Conservation (phyloP, 2,888 invertebrate species). For the Eupithecia vulgata region DNA sequence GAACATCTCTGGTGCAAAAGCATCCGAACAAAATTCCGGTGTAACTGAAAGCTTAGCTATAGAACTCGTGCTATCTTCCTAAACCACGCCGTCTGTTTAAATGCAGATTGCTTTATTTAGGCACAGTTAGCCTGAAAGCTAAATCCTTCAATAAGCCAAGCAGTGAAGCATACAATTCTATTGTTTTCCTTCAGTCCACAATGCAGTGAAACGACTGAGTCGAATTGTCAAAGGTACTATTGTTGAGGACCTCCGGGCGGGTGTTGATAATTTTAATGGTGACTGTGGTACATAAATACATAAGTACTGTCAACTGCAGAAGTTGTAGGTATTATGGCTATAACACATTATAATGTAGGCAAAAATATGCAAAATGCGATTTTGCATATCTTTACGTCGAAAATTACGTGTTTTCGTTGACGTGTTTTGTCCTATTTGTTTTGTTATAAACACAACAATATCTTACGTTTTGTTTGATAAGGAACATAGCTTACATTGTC, state of each 20-base stretch:
- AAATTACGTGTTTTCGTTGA: too few species aligned
- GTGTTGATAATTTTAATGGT: constrained; percentile 26
- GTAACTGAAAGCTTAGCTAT: neutral
- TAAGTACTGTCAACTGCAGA: neutral
- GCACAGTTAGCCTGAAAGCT: neutral
- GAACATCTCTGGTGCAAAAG: neutral
- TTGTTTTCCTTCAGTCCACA: constrained; percentile 61
- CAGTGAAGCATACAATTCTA: constrained; percentile 68
- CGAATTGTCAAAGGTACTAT: constrained; percentile 66
- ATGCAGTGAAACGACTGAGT: constrained; percentile 54
- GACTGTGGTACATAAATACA: neutral
- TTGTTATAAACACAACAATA: too few species aligned
- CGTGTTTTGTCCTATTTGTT: too few species aligned
- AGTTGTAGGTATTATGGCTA: neutral
- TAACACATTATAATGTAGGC: too few species aligned
- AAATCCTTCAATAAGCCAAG: constrained; percentile 11
- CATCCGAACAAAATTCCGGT: neutral
- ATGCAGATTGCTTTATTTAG: neutral
- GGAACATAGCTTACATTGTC: too few species aligned
- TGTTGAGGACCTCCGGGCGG: constrained; percentile 15
- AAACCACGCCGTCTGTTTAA: neutral
- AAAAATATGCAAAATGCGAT: too few species aligned
- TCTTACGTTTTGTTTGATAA: too few species aligned
- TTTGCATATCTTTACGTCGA: too few species aligned
- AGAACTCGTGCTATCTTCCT: neutral